phyloP scores from a whole-genome alignment of 2,113 vertebrate species.

The Oncorhynchus keta region DNA sequence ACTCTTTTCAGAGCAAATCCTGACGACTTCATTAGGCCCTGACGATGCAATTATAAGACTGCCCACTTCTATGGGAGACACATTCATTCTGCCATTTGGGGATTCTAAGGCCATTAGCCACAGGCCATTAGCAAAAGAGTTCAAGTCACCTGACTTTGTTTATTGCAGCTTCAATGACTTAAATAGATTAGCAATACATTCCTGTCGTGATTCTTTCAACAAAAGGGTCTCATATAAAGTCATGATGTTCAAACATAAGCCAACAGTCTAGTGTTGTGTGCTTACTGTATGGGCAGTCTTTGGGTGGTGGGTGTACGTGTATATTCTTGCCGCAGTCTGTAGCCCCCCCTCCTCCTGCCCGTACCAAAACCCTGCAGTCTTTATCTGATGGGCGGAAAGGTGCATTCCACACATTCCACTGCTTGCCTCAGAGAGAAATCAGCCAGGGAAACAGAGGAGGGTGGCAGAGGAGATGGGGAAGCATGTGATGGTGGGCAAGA shows the following conservation, averaged over 20 bases:
- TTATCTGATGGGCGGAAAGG: constrained; percentile 67
- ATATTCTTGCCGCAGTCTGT: constrained; percentile 45
- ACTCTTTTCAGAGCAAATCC: constrained; percentile 46
- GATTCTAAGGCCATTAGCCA: too few relatives aligned
- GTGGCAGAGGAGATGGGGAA: background rate
- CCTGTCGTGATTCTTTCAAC: too few relatives aligned
- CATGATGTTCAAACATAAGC: constrained; percentile 12
- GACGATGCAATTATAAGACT: constrained; percentile 25
- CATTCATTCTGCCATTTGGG: background rate
- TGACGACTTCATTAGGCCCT: constrained; percentile 52
- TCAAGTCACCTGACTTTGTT: too few relatives aligned
- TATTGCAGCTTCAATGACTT: too few relatives aligned
- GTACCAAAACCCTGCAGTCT: constrained; percentile 34
- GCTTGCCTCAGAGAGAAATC: constrained; percentile 44
- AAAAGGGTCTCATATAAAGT: too few relatives aligned
- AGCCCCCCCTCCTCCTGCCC: constrained; percentile 6
- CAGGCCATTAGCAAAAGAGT: too few relatives aligned
- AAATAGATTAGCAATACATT: too few relatives aligned
- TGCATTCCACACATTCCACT: constrained; percentile 71
- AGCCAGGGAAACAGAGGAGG: constrained; percentile 1
- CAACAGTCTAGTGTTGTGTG: constrained; percentile 36
- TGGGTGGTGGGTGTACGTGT: constrained; percentile 56
- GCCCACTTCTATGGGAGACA: background rate
- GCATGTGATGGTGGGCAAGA: background rate
- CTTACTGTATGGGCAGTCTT: constrained; percentile 49